These are phyloP conservation scores for Oreamnos americanus DNA, from an alignment of 2,113 vertebrate species.

Conservation along the genomic window DNA sequence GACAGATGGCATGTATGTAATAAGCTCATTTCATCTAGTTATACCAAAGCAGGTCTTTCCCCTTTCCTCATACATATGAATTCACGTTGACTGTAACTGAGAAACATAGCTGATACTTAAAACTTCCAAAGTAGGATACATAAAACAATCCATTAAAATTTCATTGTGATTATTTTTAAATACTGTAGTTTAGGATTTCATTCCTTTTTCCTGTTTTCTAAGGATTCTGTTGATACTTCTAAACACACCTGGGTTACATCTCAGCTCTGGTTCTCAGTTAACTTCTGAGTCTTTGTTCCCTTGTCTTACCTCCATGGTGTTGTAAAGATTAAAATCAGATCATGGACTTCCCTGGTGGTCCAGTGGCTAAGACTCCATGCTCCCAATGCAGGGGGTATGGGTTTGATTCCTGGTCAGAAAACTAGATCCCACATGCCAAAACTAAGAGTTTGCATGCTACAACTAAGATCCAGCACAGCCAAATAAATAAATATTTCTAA, in stretches of 20 bases:
- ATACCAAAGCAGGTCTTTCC: background rate
- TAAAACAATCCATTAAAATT: background rate
- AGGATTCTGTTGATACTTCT: conserved; percentile 4
- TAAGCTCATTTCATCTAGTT: background rate
- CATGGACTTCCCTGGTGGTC: background rate
- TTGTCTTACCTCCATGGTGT: background rate
- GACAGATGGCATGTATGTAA: background rate
- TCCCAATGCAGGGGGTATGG: background rate
- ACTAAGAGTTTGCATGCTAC: background rate
- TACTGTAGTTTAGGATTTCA: background rate
- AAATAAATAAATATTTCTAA: background rate
- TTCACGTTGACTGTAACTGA: background rate
- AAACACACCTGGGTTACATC: background rate
- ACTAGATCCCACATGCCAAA: background rate
- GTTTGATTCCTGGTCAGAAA: background rate
- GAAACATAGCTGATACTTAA: background rate
- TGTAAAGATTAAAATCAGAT: background rate
- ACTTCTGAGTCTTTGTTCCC: background rate
- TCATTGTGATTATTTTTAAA: background rate
- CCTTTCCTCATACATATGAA: background rate
- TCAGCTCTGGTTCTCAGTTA: background rate
- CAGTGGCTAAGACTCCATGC: background rate
- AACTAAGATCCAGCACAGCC: background rate
- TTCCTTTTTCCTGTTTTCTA: background rate
- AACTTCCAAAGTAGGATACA: background rate